Percentiles rank a stretch among this genome's conserved stretches.
Conservation (phyloP, 2,888 invertebrate genomes). For the Thyatira batis region DNA sequence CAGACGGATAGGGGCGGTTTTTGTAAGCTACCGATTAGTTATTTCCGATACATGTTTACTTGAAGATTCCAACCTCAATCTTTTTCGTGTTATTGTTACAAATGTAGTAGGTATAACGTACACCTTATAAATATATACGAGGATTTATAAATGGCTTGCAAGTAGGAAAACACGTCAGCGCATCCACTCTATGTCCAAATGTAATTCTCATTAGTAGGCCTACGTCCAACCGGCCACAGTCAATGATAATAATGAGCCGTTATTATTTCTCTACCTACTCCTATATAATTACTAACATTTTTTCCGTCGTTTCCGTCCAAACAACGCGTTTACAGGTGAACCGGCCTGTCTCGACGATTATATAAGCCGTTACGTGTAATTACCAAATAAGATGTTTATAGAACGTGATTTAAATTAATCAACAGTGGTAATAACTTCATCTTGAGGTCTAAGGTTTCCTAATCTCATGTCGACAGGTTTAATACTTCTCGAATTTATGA, state of each 20-base stretch:
- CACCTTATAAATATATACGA: not conserved
- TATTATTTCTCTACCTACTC: slow-evolving; percentile 65
- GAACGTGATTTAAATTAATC: slow-evolving; percentile 61
- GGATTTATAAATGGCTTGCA: not conserved
- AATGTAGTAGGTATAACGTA: too few relatives aligned
- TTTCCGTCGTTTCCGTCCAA: slow-evolving; percentile 68
- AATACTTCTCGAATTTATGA: not conserved
- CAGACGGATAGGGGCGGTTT: slow-evolving; percentile 27
- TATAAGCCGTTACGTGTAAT: slow-evolving; percentile 55
- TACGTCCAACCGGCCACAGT: slow-evolving; percentile 41
- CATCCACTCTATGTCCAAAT: slow-evolving; percentile 38
- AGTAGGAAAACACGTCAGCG: not conserved
- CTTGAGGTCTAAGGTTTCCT: slow-evolving; percentile 12
- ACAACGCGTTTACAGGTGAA: slow-evolving; percentile 44
- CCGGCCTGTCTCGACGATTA: slow-evolving; percentile 32
- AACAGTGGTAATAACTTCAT: slow-evolving; percentile 54
- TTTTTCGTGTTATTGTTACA: too few relatives aligned
- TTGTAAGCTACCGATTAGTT: slow-evolving; percentile 19
- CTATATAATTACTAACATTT: slow-evolving; percentile 69
- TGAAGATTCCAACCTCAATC: not conserved
- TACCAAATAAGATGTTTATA: slow-evolving; percentile 60
- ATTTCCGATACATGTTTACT: slow-evolving; percentile 17
- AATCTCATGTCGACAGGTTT: not conserved
- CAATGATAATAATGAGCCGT: slow-evolving; percentile 70
- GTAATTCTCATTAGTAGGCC: slow-evolving; percentile 57